Base-by-base conservation (phyloP, 2,113 vertebrate genomes). In the Sapayoa aenigma region DNA sequence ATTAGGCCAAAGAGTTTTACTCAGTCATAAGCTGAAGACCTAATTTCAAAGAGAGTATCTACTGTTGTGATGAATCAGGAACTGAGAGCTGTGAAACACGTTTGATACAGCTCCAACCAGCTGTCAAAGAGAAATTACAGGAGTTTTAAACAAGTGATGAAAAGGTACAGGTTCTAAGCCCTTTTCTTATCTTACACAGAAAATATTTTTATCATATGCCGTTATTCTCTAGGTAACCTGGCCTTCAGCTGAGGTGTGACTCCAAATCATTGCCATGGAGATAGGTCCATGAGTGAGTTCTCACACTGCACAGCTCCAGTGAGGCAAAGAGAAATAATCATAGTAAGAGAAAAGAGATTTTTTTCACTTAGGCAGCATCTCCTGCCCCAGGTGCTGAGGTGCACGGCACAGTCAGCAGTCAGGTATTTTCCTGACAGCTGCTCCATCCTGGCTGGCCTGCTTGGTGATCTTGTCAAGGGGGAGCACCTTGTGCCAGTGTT, bases 181-280 rank as follows among this genome's bases (percentile, higher is more conserved):
- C 14, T 81, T 31, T 30, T 75, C 33, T 14, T 12, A 53, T 12
- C 18, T 84, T 69, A 19, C 28, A 86, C 24, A 69, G n/a, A 62
- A 35, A 44, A 33, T 2, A 0, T 6, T 56, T 82, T 53, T 16
- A 46, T 30, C 12, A 11, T 24, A 30, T 2, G 0, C 28, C 19
- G 16, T 5, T 85, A 9, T 31, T 78, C 47, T 46, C 22, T 55
- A 58, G 49, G 22, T 58, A 74, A 79, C n/a, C 35, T 35, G 47
- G n/a, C 41, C 46, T 86, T 73, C 53, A 39, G 22, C 52, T 1
- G 1, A 5, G 31, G 5, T 24, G 33, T 18, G 41, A 65, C 19
- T 76, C 66, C 41, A 83, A 76, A 73, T 35, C 44, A n/a, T 8
- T 6, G 4, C 67, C 74, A 46, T 2, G 15, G 39, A 72, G 37